A percentile compares a stretch with the other conserved stretches of the same genome.
These are phyloP conservation scores for Tauraco erythrolophus DNA, from an alignment of 2,113 vertebrate genomes.

Conservation along the genomic window DNA sequence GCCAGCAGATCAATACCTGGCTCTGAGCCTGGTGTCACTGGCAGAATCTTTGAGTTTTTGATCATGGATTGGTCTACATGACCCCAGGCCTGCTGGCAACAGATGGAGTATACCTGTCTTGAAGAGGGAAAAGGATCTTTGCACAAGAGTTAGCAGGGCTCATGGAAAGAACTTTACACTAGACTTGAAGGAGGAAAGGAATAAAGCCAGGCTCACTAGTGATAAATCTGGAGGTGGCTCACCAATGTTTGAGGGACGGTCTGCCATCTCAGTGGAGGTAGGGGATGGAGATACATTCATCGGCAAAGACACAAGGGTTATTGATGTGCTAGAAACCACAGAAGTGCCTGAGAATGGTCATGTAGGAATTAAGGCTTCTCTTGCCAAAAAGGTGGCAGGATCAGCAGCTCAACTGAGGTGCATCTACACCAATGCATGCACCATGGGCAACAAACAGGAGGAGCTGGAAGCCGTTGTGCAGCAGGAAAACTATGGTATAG, in stretches of 20 bases:
- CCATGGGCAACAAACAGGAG: too few relatives aligned
- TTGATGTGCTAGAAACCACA: neutral
- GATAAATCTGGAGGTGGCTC: neutral
- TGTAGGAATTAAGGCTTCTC: too few relatives aligned
- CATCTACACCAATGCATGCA: too few relatives aligned
- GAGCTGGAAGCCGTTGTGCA: too few relatives aligned
- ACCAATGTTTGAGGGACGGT: too few relatives aligned
- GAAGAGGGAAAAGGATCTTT: neutral
- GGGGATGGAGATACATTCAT: neutral
- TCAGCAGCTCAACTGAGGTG: too few relatives aligned
- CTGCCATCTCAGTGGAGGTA: neutral
- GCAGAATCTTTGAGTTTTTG: neutral
- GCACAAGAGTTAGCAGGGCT: neutral
- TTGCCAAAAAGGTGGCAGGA: too few relatives aligned
- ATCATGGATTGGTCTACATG: neutral
- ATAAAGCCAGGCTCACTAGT: neutral
- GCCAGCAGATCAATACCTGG: neutral
- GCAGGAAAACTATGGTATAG: too few relatives aligned
- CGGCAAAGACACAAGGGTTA: neutral
- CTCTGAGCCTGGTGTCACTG: neutral
- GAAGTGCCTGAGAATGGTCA: too few relatives aligned
- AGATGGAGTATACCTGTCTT: neutral
- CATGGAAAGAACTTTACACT: neutral
- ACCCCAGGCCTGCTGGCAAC: neutral
- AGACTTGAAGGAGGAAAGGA: neutral